Base-by-base conservation (phyloP, 2,113 vertebrate genomes). In the Cyphomyrus discorhynchus region DNA sequence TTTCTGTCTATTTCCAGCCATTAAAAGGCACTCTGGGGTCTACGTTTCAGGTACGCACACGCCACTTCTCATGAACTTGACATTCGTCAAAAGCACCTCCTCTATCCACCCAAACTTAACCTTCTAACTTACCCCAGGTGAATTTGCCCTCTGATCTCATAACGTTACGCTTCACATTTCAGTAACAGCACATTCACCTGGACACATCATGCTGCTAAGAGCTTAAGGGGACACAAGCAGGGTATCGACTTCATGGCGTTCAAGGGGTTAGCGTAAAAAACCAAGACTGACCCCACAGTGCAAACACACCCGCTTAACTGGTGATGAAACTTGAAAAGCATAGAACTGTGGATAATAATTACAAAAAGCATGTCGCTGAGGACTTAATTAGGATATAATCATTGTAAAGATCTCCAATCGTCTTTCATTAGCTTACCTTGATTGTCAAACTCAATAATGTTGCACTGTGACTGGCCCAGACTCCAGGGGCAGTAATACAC, bases 401-500 rank as follows among this genome's bases (percentile, higher is more conserved):
- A 31, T 11, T 31, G n/a, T 70, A 13, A 70, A 70, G n/a, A 62
- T 70, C 62, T 70, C 62, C 35, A 7, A 42, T 39, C 74, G 39
- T 19, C 31, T 80, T 74, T 27, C n/a, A 74, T 74, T 74, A 74
- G 11, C 90, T 95, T 95, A 97, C 98, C 97, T 95, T 96, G 87
- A 74, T 88, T 58, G 91, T 98, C 98, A 92, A 98, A 98, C 87
- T 95, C 94, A 0, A 98, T 96, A 91, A 89, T 91, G 39, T 92
- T 93, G 35, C 94, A 95, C 46, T 95, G 83, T 0, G 95, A 89
- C 88, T 93, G 93, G 91, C 92, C 58, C 66, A 92, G 87, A 74
- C 93, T 92, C 98, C 98, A 98, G 3, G 97, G 97, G 89, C 98
- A 98, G 94, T 97, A 95, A 94, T 96, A 98, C 53, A 98, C 97